Conservation (phyloP, 2,888 invertebrate genomes). For the Achlya flavicornis region DNA sequence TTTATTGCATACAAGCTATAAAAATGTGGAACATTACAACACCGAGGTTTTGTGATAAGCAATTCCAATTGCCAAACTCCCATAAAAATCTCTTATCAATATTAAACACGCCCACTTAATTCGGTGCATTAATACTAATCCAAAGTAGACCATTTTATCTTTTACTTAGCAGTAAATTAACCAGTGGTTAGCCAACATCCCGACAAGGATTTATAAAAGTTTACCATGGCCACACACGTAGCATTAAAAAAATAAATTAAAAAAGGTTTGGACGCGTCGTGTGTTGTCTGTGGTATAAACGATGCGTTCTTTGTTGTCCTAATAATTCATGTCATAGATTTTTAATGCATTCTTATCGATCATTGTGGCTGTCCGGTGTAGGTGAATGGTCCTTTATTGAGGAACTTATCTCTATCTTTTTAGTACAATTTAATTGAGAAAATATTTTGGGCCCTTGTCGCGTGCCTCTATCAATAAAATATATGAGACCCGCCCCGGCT, state of each 20-base stretch:
- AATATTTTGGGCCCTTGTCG: no score
- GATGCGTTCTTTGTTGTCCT: slow-evolving; percentile 21
- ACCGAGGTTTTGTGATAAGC: slow-evolving; percentile 32
- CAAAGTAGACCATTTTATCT: slow-evolving; percentile 59
- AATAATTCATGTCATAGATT: slow-evolving; percentile 10
- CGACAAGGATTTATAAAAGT: slow-evolving; percentile 47
- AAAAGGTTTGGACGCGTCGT: slow-evolving; percentile 20
- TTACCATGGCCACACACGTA: slow-evolving; percentile 66
- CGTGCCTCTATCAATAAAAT: no score
- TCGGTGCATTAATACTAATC: slow-evolving; percentile 56
- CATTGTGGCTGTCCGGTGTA: background rate
- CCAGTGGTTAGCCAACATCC: slow-evolving; percentile 61
- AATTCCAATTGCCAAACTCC: slow-evolving; percentile 35
- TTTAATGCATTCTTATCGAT: background rate
- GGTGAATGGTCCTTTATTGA: background rate
- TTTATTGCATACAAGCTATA: background rate
- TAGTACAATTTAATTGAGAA: no score
- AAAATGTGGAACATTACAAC: slow-evolving; percentile 17
- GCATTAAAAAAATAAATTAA: slow-evolving; percentile 36
- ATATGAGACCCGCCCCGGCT: no score
- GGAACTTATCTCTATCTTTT: no score
- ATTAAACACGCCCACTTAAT: slow-evolving; percentile 39
- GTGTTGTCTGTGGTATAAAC: slow-evolving; percentile 4
- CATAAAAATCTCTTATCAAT: slow-evolving; percentile 46
- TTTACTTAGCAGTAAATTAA: slow-evolving; percentile 58